Percentiles rank a stretch among this genome's conserved stretches.
Evolutionary conservation across 2,888 invertebrate species (phyloP).

Genomic region (Merodon equestris): DNA sequence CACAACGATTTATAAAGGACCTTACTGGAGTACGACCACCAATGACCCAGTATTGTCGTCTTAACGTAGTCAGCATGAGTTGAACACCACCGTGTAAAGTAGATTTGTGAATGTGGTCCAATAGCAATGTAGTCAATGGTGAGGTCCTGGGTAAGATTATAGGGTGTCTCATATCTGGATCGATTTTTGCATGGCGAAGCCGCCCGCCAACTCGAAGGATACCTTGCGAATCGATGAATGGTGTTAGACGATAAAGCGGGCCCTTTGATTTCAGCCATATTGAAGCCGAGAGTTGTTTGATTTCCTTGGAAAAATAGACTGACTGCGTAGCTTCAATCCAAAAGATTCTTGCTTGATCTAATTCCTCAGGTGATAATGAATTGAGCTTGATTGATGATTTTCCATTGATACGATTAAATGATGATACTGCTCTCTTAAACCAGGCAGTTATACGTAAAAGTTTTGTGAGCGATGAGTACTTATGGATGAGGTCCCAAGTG

Average conservation of each 20-base stretch:
- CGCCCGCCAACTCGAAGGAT: conserved; percentile 9
- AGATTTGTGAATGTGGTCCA: neutral
- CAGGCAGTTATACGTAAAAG: conserved; percentile 14
- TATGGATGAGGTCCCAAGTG: conserved; percentile 20
- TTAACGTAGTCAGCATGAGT: too few relatives aligned
- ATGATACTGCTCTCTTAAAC: too few relatives aligned
- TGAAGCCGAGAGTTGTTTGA: conserved; percentile 2
- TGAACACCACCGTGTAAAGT: conserved; percentile 2
- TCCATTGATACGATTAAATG: neutral
- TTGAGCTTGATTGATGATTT: neutral
- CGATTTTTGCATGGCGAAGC: too few relatives aligned
- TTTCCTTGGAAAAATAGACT: conserved; percentile 1
- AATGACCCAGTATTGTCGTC: too few relatives aligned
- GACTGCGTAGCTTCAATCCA: conserved; percentile 14
- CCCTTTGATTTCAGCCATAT: conserved; percentile 7
- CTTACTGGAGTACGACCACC: too few relatives aligned
- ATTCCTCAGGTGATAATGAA: too few relatives aligned
- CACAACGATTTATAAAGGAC: conserved; percentile 5
- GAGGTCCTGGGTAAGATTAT: conserved; percentile 10
- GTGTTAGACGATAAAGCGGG: conserved; percentile 10
- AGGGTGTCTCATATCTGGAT: conserved; percentile 13
- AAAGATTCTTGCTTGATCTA: conserved; percentile 19
- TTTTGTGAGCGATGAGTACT: neutral
- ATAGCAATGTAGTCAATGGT: neutral
- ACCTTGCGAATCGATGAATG: conserved; percentile 4